phyloP scores from a whole-genome alignment of 2,797 vertebrate species.

The Anguilla obscura region DNA sequence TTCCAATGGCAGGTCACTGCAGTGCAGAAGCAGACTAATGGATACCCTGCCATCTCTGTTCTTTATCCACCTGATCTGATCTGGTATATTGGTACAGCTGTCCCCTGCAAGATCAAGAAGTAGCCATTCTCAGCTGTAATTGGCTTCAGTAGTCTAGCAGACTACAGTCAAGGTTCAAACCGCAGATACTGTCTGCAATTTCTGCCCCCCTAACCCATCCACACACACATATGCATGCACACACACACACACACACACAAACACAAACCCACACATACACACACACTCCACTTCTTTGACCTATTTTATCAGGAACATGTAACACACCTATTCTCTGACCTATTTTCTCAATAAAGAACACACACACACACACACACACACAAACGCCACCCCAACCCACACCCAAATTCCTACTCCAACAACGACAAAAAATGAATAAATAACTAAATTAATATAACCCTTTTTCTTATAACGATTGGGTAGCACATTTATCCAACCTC shows the following conservation, averaged over 20 bases:
- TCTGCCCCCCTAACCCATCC: neutral
- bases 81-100: neutral
- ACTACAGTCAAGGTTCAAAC: neutral
- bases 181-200: neutral
- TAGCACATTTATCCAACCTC: neutral
- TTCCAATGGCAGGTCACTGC: neutral
- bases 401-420: neutral
- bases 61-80: neutral
- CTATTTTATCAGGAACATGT: neutral
- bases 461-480: neutral
- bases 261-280: neutral
- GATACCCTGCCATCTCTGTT: constrained; percentile 4
- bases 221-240: neutral
- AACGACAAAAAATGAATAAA: neutral
- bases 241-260: neutral
- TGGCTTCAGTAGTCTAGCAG: neutral
- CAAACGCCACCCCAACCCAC: neutral
- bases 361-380: neutral
- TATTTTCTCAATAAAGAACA: neutral
- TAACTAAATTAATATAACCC: neutral
- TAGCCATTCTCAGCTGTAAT: neutral
- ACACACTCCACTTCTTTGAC: neutral
- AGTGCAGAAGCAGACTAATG: neutral
- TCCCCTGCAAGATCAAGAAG: neutral
- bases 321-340: neutral